Percentiles rank a stretch among this genome's conserved stretches.
Conservation (phyloP, 2,113 vertebrate species). For the Cynocephalus volans region DNA sequence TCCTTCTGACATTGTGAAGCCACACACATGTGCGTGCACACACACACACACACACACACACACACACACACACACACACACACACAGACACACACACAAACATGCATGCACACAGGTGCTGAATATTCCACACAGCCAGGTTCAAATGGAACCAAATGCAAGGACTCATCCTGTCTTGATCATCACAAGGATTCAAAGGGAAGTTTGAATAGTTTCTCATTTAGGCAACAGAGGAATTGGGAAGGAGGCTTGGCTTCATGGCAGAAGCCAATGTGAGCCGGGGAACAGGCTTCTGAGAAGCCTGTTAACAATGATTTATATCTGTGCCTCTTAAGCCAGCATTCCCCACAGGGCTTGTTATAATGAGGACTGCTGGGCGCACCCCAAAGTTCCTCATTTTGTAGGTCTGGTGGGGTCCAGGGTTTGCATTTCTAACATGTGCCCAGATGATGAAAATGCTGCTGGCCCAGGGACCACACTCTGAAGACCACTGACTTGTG, state of each 20-base stretch:
- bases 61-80: not conserved
- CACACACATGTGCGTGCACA: rapidly evolving
- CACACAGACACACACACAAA: rapidly evolving
- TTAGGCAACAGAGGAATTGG: no score
- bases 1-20: no score
- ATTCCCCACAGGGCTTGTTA: not conserved
- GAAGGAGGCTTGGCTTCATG: no score
- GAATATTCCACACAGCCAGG: not conserved
- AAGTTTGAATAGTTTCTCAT: no score
- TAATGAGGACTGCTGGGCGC: not conserved
- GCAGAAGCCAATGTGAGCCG: no score
- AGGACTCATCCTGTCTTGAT: not conserved
- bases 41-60: not conserved
- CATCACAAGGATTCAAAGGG: no score
- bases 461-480: no score
- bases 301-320: not conserved
- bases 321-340: not conserved
- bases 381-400: not conserved
- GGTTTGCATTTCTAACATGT: not conserved
- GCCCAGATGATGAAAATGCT: not conserved
- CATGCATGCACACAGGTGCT: not conserved
- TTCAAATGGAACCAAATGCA: not conserved
- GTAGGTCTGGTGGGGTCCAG: no score
- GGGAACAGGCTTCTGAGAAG: no score
- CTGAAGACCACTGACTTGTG: not conserved